These are phyloP conservation scores for Dipodomys merriami DNA, from an alignment of 2,113 vertebrate genomes.

Conservation along the genomic window DNA sequence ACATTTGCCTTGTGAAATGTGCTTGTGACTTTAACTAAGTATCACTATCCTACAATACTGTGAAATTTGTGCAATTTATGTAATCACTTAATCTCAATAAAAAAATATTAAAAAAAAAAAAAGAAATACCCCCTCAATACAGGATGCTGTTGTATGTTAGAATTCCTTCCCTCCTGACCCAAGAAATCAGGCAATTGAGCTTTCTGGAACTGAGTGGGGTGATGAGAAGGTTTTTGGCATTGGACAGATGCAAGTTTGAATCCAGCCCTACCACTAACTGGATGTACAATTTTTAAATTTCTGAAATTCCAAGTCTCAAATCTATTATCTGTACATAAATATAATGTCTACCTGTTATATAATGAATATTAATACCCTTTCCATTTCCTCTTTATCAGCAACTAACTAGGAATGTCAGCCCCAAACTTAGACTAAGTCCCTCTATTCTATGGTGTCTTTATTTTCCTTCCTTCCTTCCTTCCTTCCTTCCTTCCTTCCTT, in stretches of 20 bases:
- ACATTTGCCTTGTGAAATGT: no score
- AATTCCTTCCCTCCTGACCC: slow-evolving; percentile 9
- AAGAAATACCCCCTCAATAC: neutral
- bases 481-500: no score
- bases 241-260: slow-evolving; percentile 22
- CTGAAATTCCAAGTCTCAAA: slow-evolving; percentile 3
- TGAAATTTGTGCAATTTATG: no score
- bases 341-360: neutral
- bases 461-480: no score
- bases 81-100: no score
- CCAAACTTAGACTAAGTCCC: neutral
- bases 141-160: slow-evolving; percentile 21
- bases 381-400: neutral
- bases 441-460: no score
- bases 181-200: slow-evolving; percentile 8
- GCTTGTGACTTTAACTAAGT: no score
- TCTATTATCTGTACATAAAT: neutral
- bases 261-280: slow-evolving; percentile 13
- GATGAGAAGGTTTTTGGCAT: slow-evolving; percentile 2
- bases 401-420: neutral
- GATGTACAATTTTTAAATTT: neutral
- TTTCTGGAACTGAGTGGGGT: neutral
- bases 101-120: no score
- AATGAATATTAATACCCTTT: slow-evolving; percentile 26
- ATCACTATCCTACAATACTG: no score